Base-by-base conservation (phyloP, 2,113 vertebrate species). In the Clarias batrachus region DNA sequence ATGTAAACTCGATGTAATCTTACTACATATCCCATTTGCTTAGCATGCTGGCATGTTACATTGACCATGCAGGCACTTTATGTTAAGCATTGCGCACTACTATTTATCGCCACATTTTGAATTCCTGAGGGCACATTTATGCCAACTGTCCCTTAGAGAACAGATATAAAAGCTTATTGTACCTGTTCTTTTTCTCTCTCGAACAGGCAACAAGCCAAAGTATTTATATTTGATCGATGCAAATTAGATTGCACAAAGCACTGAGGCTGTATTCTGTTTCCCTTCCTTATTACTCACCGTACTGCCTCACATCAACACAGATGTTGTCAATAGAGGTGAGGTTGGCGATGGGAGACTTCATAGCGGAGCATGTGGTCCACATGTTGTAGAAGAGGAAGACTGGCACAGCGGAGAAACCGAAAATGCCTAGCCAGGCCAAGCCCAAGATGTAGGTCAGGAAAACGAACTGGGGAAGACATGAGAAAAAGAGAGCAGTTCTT, bases 301-400 rank as follows among this genome's bases (percentile, higher is more conserved):
- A 99, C 94, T 99, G 98, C 91, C 98, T 95, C 92, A 99, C 95
- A 66, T 99, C 98, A 94, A 99, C 97, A 4, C 98, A 99, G 95
- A 99, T 97, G 94, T 97, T 96, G 87, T 98, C 97, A 12, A 96
- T 94, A 5, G 95, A 93, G 0, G 97, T 98, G 92, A 97, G 94
- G 10, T 98, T 99, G 89, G 95, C 92, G 83, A 96, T 95, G 0
- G 96, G 96, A 14, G 96, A 95, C 92, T 92, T 97, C 96, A 99
- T 95, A 94, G 96, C 96, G 79, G 96, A 96, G 21, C 98, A 99
- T 66, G 97, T 97, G 71, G 94, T 97, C 97, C 97, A 98, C 93
- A 99, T 97, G 95, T 99, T 99, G 90, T 97, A 99, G 93, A 98
- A 99, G 94, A 99, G 97, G 85, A 98, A 98, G 86, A 99, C 97